Evolutionary conservation across 2,113 vertebrate genomes (phyloP), one percentile per base, ranked within the genome.

Genomic region (Gasterosteus aculeatus): DNA sequence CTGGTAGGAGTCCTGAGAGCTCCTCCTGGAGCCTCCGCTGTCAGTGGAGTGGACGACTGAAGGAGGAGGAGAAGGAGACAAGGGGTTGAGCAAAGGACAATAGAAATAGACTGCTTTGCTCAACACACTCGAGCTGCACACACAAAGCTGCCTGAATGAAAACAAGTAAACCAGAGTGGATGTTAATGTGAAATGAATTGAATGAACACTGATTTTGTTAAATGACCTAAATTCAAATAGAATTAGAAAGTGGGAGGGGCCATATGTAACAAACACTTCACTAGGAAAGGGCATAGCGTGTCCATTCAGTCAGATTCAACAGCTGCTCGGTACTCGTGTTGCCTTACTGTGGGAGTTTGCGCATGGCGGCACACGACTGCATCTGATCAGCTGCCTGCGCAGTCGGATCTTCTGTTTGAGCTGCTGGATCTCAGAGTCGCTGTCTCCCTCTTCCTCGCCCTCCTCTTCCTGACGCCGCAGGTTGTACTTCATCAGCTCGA

Each of bases 401-500:
- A 98, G 94, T 41, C 95, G 96, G 74, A 99, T 98, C 88, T 98
- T 99, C 75, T 98, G 97, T 83, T 99, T 99, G 33, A 99, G 95
- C 84, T 98, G 97, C 88, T 97, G 97, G 82, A 99, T 99, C 92
- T 99, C 98, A 42, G 85, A 92, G 88, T 99, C 98, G 0, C 96
- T 98, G 84, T 97, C 96, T 15, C 93, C 95, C 3, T 97, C 97
- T 70, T 97, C 97, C 44, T 97, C 96, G 0, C 89, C 86, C 59
- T 89, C 93, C 26, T 92, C 91, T 66, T 95, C 91, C 51, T 94
- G 93, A 72, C 86, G 94, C 88, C 95, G 94, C 95, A 99, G 93
- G 89, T 98, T 99, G 90, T 96, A 99, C 78, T 99, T 99, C 98
- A 99, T 98, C 65, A 99, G 94, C 89, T 99, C 98, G 8, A 99